phyloP scores from a whole-genome alignment of 2,797 vertebrate species.

The Staurois parvus region DNA sequence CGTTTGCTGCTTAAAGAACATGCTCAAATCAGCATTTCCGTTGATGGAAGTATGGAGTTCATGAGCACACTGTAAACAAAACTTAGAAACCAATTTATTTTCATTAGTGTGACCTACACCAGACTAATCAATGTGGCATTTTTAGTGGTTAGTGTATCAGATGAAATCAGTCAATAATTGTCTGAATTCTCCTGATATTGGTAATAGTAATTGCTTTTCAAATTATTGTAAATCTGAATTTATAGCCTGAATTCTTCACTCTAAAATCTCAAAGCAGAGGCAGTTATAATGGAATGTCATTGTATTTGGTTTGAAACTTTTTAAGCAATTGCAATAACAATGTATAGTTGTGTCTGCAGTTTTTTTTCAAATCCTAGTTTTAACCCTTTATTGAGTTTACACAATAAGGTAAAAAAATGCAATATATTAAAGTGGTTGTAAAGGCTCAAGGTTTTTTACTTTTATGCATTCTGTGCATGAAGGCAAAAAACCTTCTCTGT shows the following conservation, averaged over 20 bases:
- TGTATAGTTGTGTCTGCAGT: too few relatives aligned
- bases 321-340: too few relatives aligned
- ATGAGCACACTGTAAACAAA: background rate
- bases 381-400: too few relatives aligned
- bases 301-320: too few relatives aligned
- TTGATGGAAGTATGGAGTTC: background rate
- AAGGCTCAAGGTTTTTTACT: too few relatives aligned
- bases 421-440: too few relatives aligned
- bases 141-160: slow-evolving; percentile 11
- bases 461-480: too few relatives aligned
- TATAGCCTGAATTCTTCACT: background rate
- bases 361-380: too few relatives aligned
- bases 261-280: background rate
- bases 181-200: background rate
- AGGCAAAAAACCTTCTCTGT: too few relatives aligned
- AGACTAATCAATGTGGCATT: slow-evolving; percentile 4
- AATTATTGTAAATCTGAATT: slow-evolving; percentile 4
- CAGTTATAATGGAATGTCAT: background rate
- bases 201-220: slow-evolving; percentile 3
- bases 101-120: slow-evolving; percentile 19
- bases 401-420: too few relatives aligned
- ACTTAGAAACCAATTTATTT: slow-evolving; percentile 21
- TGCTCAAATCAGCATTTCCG: background rate
- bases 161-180: slow-evolving; percentile 6
- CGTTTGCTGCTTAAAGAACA: background rate